Percentiles rank a stretch among this genome's conserved stretches.
Evolutionary conservation across 2,113 vertebrate genomes (phyloP).

Genomic region (Nibea coibor): DNA sequence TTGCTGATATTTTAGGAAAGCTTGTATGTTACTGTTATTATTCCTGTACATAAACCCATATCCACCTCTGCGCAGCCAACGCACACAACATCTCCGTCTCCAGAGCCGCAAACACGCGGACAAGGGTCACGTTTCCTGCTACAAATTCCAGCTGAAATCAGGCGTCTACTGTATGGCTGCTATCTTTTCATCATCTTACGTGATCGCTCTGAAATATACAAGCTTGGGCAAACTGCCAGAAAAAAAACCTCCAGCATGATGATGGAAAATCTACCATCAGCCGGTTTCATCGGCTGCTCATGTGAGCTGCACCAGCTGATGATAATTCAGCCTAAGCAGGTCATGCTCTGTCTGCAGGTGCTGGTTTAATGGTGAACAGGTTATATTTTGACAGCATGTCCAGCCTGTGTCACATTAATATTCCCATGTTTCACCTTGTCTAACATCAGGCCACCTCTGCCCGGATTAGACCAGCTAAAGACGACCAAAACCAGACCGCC

Average conservation of each 20-base stretch:
- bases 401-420: background rate
- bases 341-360: background rate
- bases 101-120: background rate
- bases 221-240: background rate
- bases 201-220: background rate
- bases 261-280: background rate
- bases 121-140: background rate
- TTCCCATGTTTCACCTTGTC: background rate
- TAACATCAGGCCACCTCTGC: background rate
- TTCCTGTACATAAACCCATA: constrained; percentile 11
- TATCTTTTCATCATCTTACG: constrained; percentile 6
- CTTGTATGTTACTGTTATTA: constrained; percentile 33
- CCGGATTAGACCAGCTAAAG: constrained; percentile 8
- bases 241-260: background rate
- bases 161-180: background rate
- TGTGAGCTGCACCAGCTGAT: background rate
- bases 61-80: constrained; percentile 2
- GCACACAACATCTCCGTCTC: background rate
- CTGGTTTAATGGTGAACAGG: background rate
- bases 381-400: background rate
- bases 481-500: background rate
- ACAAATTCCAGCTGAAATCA: constrained; percentile 11
- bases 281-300: background rate
- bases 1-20: constrained; percentile 49
- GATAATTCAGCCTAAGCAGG: background rate